Conservation (phyloP, 1,140 invertebrate species). For the Ruditapes philippinarum region DNA sequence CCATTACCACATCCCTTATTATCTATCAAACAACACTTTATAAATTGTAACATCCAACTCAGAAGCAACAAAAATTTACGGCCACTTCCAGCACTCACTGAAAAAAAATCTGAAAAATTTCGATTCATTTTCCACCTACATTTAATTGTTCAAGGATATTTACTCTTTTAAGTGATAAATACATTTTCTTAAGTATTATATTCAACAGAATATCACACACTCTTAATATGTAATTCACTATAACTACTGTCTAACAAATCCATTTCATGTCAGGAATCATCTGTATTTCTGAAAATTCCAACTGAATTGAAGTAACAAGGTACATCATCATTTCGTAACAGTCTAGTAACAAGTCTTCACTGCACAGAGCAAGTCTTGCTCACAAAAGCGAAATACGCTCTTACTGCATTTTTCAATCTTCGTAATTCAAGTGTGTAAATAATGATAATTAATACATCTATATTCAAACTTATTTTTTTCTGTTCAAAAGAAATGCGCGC, state of each 20-base stretch:
- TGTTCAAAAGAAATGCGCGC: constrained; percentile 49
- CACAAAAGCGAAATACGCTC: constrained; percentile 44
- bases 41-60: constrained; percentile 32
- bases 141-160: neutral
- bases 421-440: constrained; percentile 21
- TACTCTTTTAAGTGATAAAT: neutral
- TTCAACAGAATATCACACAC: constrained; percentile 42
- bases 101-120: constrained; percentile 55
- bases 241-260: neutral
- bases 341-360: no score
- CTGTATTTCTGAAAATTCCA: neutral
- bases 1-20: constrained; percentile 4
- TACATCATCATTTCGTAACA: neutral
- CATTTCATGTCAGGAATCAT: neutral
- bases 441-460: constrained; percentile 19
- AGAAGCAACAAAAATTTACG: constrained; percentile 40
- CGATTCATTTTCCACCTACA: neutral
- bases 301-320: neutral
- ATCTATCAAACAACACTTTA: neutral
- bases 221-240: constrained; percentile 46
- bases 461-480: constrained; percentile 53
- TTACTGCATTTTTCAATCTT: constrained; percentile 66
- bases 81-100: constrained; percentile 65
- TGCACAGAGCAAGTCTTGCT: constrained; percentile 39
- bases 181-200: constrained; percentile 32